phyloP scores from a whole-genome alignment of 1,140 invertebrate genomes.

The Asobara japonica region DNA sequence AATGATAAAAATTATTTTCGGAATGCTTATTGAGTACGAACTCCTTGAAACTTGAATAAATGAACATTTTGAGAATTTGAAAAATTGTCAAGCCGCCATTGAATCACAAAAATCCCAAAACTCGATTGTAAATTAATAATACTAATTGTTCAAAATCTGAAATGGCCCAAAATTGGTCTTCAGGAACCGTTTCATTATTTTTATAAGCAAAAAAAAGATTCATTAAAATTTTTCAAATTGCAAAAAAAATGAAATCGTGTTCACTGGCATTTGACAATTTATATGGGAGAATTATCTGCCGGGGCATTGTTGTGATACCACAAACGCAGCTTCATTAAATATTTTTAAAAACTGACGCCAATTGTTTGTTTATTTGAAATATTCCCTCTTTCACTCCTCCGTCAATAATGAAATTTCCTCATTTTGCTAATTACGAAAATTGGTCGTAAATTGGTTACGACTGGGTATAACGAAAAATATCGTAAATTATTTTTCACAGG shows the following conservation, averaged over 20 bases:
- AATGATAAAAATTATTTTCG: conserved; percentile 44
- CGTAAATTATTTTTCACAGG: too few relatives aligned
- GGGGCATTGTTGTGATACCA: conserved; percentile 60
- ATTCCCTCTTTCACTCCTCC: not conserved
- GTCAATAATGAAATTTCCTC: too few relatives aligned
- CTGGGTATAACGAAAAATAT: too few relatives aligned
- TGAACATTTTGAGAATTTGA: not conserved
- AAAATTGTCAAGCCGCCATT: not conserved
- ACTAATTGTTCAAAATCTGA: too few relatives aligned
- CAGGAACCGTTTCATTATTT: too few relatives aligned
- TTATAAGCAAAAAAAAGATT: too few relatives aligned
- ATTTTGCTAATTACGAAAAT: too few relatives aligned
- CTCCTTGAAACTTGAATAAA: conserved; percentile 1
- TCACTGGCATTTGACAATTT: conserved; percentile 13
- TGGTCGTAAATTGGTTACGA: too few relatives aligned
- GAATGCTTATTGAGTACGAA: not conserved
- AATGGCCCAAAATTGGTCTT: too few relatives aligned
- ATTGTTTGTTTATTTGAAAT: not conserved
- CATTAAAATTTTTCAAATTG: too few relatives aligned
- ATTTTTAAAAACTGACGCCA: conserved; percentile 48
- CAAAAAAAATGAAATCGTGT: too few relatives aligned
- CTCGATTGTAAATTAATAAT: too few relatives aligned
- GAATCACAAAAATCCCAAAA: not conserved
- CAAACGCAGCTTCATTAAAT: conserved; percentile 59
- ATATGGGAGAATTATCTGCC: conserved; percentile 48